A percentile compares a stretch with the other conserved stretches of the same genome.
These are phyloP conservation scores for Cyclophora punctaria DNA, from an alignment of 2,888 invertebrate genomes.

Conservation along the genomic window DNA sequence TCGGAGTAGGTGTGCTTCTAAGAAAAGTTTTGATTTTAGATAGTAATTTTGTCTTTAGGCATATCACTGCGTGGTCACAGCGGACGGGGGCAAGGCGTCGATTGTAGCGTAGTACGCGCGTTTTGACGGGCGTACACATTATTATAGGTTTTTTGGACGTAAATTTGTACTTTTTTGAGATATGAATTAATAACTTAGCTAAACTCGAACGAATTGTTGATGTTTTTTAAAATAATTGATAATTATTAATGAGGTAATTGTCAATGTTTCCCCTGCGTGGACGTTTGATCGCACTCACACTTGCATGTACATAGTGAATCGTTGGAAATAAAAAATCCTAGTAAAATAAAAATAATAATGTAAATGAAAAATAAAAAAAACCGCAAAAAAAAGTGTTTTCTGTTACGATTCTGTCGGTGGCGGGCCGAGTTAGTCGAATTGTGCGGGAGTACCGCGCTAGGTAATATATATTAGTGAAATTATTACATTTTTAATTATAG, in stretches of 20 bases:
- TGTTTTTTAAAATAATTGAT: slow-evolving; percentile 17
- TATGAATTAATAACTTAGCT: slow-evolving; percentile 15
- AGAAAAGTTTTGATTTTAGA: no score
- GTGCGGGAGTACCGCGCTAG: slow-evolving; percentile 35
- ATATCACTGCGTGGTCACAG: slow-evolving; percentile 54
- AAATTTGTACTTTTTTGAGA: slow-evolving; percentile 18
- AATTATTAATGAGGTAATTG: background rate
- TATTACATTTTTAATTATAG: slow-evolving; percentile 39
- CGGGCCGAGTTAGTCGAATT: no score
- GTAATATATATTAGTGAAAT: slow-evolving; percentile 53
- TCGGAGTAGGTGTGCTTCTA: no score
- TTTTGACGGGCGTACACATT: slow-evolving; percentile 14
- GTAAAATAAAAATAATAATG: slow-evolving; percentile 46
- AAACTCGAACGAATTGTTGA: slow-evolving; percentile 21
- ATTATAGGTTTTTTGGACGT: slow-evolving; percentile 12
- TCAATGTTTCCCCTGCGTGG: slow-evolving; percentile 21
- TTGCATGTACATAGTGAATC: slow-evolving; percentile 57
- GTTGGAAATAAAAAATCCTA: slow-evolving; percentile 25
- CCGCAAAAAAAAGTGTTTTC: no score
- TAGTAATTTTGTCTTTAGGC: slow-evolving; percentile 41
- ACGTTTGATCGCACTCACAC: slow-evolving; percentile 50
- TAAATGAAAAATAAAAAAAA: slow-evolving; percentile 40
- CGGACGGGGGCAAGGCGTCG: slow-evolving; percentile 41
- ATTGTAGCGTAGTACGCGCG: slow-evolving; percentile 10
- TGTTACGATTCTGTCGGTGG: slow-evolving; percentile 32